A percentile compares a stretch with the other conserved stretches of the same genome.
These are phyloP conservation scores for Patella ulyssiponensis DNA, from an alignment of 2,888 invertebrate species.

Conservation along the genomic window DNA sequence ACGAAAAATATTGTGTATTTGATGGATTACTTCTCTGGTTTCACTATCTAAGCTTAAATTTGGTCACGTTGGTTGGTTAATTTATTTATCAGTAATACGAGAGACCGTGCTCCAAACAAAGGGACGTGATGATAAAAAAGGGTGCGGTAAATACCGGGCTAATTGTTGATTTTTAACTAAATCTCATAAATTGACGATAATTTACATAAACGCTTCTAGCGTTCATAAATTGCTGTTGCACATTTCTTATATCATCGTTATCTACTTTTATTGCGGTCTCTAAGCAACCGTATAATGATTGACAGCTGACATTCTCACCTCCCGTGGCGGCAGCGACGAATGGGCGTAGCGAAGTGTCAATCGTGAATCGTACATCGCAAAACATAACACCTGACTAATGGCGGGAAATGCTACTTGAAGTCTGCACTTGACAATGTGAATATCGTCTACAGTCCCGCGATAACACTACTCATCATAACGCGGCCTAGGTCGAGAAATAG, in stretches of 20 bases:
- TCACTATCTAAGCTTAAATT: no score
- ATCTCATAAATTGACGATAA: no score
- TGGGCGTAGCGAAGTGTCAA: conserved; percentile 12
- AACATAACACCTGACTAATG: conserved; percentile 13
- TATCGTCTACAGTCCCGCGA: conserved; percentile 6
- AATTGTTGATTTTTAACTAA: no score
- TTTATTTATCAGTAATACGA: no score
- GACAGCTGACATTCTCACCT: conserved; percentile 12
- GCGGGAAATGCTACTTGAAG: conserved; percentile 12
- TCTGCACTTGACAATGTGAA: conserved; percentile 9
- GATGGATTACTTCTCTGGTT: no score
- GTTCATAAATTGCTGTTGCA: background rate
- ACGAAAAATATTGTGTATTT: no score
- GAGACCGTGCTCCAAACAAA: no score
- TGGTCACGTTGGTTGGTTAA: no score
- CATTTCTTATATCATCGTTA: conserved; percentile 1
- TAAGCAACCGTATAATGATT: conserved; percentile 11
- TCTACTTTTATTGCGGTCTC: conserved; percentile 11
- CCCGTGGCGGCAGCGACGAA: conserved; percentile 2
- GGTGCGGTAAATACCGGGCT: no score
- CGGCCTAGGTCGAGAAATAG: conserved; percentile 5
- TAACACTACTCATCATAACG: background rate
- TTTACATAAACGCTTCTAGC: no score
- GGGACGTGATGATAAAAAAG: no score
- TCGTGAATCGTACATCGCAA: conserved; percentile 12